These are phyloP conservation scores for Limnodromus scolopaceus DNA, from an alignment of 2,797 vertebrate species.

Conservation along the genomic window DNA sequence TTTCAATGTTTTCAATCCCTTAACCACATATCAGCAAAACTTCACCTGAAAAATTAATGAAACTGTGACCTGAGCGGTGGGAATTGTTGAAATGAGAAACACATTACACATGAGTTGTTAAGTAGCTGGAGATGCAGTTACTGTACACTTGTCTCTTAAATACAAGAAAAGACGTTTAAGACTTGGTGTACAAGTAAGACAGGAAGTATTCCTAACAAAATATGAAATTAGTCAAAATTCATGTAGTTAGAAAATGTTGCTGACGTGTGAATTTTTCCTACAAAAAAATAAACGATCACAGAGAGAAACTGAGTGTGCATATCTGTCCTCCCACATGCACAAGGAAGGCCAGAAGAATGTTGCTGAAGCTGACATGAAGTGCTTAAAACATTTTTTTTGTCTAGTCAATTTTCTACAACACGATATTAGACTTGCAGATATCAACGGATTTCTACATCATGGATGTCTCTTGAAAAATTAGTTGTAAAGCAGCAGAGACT, in stretches of 20 bases:
- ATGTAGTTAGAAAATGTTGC: background rate
- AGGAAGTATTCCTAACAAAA: background rate
- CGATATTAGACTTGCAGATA: background rate
- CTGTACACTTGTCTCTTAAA: background rate
- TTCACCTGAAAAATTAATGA: conserved; percentile 48
- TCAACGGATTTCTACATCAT: background rate
- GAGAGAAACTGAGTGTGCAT: rapidly evolving
- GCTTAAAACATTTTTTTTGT: background rate
- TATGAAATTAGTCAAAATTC: background rate
- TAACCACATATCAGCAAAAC: conserved; percentile 27
- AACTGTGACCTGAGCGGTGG: background rate
- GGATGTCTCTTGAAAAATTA: background rate
- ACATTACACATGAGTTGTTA: background rate
- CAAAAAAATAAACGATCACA: background rate
- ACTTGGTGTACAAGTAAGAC: background rate
- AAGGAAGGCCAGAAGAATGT: background rate
- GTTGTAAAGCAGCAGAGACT: background rate
- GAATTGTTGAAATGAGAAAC: conserved; percentile 21
- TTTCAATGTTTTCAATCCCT: conserved; percentile 2
- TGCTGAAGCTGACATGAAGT: background rate
- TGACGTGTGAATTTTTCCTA: background rate
- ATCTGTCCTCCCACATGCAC: background rate
- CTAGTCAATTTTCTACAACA: background rate
- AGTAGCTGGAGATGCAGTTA: background rate
- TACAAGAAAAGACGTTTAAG: background rate